Conservation (phyloP, 1,140 invertebrate genomes). For the Thaumatotibia leucotreta region DNA sequence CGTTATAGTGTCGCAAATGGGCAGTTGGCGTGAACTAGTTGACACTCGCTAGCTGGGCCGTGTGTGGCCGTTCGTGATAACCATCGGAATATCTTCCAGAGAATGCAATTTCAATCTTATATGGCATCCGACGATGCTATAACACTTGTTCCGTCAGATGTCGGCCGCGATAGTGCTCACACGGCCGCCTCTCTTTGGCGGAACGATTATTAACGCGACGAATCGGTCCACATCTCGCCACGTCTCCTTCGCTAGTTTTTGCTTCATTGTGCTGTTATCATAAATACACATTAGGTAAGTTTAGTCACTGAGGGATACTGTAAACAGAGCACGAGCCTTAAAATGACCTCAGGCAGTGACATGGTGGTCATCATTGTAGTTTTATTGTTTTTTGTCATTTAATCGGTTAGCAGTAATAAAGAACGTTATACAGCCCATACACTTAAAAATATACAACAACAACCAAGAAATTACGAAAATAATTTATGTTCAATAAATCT, state of each 20-base stretch:
- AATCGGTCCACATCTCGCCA: constrained; percentile 25
- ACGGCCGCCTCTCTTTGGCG: constrained; percentile 36
- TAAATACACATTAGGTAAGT: constrained; percentile 10
- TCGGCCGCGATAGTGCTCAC: constrained; percentile 36
- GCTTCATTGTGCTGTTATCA: constrained; percentile 14
- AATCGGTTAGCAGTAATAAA: background rate
- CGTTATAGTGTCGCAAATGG: constrained; percentile 45
- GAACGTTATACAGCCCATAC: background rate
- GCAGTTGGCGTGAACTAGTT: constrained; percentile 44
- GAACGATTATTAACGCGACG: constrained; percentile 38
- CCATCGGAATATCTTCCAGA: constrained; percentile 46
- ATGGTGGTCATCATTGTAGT: background rate
- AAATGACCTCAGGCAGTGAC: background rate
- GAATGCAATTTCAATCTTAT: constrained; percentile 45
- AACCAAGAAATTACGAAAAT: too few species aligned
- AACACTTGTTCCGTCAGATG: constrained; percentile 58
- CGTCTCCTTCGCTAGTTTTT: constrained; percentile 15
- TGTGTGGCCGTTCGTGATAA: constrained; percentile 51
- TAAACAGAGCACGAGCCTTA: background rate
- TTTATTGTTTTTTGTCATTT: background rate
- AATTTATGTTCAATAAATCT: too few species aligned
- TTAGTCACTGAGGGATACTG: background rate
- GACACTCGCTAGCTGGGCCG: constrained; percentile 29
- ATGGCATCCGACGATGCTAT: constrained; percentile 49
- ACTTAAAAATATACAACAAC: too few species aligned